phyloP scores from a whole-genome alignment of 1,140 invertebrate genomes.

The Apis laboriosa region DNA sequence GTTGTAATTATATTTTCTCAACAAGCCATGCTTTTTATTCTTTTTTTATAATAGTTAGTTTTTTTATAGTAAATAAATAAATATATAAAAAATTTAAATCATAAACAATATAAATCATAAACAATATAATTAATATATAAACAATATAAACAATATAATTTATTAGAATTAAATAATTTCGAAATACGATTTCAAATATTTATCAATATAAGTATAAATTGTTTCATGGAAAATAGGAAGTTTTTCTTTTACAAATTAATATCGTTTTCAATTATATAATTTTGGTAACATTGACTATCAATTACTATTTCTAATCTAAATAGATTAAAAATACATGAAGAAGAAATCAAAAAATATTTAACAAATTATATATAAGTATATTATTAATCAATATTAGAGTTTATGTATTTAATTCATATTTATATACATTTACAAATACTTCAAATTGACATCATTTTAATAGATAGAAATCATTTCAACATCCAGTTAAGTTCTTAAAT shows the following conservation, averaged over 20 bases:
- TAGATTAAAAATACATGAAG: neutral
- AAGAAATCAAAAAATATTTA: too few relatives aligned
- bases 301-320: neutral
- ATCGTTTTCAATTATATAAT: neutral
- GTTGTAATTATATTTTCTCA: neutral
- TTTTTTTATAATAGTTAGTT: neutral
- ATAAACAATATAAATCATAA: conserved; percentile 1
- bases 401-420: neutral
- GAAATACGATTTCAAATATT: conserved; percentile 1
- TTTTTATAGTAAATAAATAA: neutral
- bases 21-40: neutral
- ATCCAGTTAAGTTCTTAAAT: too few relatives aligned
- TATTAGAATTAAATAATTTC: neutral
- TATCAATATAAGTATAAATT: neutral
- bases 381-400: neutral
- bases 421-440: neutral
- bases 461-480: too few relatives aligned
- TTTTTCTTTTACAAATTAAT: neutral
- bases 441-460: too few relatives aligned
- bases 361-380: neutral
- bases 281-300: neutral
- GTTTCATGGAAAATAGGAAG: neutral
- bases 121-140: neutral
- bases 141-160: neutral
- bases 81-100: neutral